Base-by-base conservation (phyloP, 2,888 invertebrate species). In the Drosophila peninsularis region DNA sequence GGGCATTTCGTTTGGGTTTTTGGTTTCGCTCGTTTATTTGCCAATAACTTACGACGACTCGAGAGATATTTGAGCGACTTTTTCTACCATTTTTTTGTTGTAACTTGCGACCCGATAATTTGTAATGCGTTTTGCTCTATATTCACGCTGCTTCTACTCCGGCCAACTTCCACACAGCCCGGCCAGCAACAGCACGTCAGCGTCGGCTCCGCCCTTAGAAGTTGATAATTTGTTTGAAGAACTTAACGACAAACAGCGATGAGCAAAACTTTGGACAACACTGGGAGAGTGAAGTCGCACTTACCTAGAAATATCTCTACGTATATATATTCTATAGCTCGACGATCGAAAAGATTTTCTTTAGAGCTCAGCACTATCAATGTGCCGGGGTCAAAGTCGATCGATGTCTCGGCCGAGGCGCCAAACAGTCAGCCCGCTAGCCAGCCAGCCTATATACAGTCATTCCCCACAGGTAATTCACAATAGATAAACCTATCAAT, bases 131-230 rank as follows among this genome's bases (percentile, higher is more conserved):
- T 69, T 60, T 69, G 75, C 62, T 69, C 69, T 34, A 74, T 60
- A 60, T 75, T 57, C 36, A 34, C 34, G 24, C 55, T 55, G 55
- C 41, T 44, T 21, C 44, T 11, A 13, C 44, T 44, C 21, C 32
- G n/a, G 9, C 27, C 30, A 53, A 52, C 36, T 52, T 52, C 36
- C 14, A 27, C 30, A 30, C 30, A 44, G 14, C 21, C 2, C 19
- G 14, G 5, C 4, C 17, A 34, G 13, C 32, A 32, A 34, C 32
- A 17, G 42, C 45, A 34, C 32, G 21, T 17, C 44, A 34, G 14
- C 30, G 79, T 62, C 75, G 79, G 77, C 79, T 52, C 62, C 14
- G 36, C 30, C 41, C 53, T 71, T 78, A 74, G 74, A 80, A 53
- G 67, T 76, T 65, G 6, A 63, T 55, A 60, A 73, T 60, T 50